Evolutionary conservation across 2,113 vertebrate genomes (phyloP).

Genomic region (Alethe diademata): DNA sequence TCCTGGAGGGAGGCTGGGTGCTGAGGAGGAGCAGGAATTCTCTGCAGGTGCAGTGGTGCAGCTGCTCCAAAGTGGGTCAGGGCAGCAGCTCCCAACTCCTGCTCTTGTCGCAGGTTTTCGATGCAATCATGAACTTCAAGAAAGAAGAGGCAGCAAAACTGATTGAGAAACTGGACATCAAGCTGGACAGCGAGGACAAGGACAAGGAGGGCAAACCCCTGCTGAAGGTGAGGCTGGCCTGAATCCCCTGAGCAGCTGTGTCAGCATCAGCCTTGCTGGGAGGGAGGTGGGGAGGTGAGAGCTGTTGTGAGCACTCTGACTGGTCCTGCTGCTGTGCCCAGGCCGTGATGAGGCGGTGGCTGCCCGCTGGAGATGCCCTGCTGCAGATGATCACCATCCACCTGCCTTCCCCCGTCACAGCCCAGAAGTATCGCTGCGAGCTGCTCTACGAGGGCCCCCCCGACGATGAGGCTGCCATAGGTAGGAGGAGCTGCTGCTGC

Average conservation of each 20-base stretch:
- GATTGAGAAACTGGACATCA: slow-evolving; percentile 90
- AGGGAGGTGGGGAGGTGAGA: neutral
- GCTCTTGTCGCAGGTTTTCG: slow-evolving; percentile 78
- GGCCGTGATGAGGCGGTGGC: slow-evolving; percentile 96
- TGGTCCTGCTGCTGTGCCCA: neutral
- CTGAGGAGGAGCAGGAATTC: neutral
- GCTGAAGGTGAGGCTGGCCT: slow-evolving; percentile 76
- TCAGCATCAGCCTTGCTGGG: rapidly evolving
- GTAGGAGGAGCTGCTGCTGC: slow-evolving; percentile 51
- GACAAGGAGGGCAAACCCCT: slow-evolving; percentile 93
- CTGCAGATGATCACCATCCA: slow-evolving; percentile 99
- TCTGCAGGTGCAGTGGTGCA: neutral
- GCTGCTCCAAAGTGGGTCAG: neutral
- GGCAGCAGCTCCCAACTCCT: rapidly evolving
- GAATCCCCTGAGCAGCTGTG: rapidly evolving
- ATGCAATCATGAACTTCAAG: slow-evolving; percentile 94
- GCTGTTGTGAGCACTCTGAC: neutral
- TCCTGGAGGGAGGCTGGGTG: neutral
- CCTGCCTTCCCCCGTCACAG: slow-evolving; percentile 92
- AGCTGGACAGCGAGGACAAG: slow-evolving; percentile 88
- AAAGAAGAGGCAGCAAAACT: slow-evolving; percentile 90
- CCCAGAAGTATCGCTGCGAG: slow-evolving; percentile 95
- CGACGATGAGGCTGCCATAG: slow-evolving; percentile 93
- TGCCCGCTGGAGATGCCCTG: slow-evolving; percentile 92
- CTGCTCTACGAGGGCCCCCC: slow-evolving; percentile 93